Base-by-base conservation (phyloP, 53 echinoderm and acorn worm genomes). In the Echinarachnius parma region DNA sequence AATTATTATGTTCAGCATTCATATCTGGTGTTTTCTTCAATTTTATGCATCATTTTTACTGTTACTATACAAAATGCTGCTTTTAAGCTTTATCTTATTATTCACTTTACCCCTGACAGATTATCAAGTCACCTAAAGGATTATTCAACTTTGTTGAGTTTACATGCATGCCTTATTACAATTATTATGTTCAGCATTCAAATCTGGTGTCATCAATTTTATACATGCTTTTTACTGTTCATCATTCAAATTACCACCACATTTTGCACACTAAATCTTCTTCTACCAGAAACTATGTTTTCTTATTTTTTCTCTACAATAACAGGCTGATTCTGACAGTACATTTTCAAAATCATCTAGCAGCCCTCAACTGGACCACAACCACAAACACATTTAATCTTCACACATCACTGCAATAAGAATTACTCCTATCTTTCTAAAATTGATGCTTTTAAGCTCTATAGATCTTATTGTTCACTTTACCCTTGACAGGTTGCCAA, bases 151-250 rank as follows among this genome's bases (percentile, higher is more conserved):
- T 28, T 57, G 57, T 22, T 57, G 4, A 23, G 28, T 57, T 23
- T 57, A 57, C 19, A n/a, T 50, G 52, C 52, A 50, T 10, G 52
- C 52, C 13, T 19, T 16, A 16, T 50, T 19, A 50, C 57, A 57
- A 16, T 57, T 57, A 26, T 57, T 57, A 57, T 57, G 57, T 57
- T 57, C 57, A 57, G 50, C 57, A 57, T 57, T 57, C 57, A 57
- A 57, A 57, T 28, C 57, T 57, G 28, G 57, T 57, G 57, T 57
- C 28, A 57, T 57, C 57, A 57, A 57, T 16, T 57, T 57, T 57
- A 9, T 57, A 28, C 26, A 28, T 57, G 25, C 28, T 57, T 57
- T 57, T 25, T 57, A 25, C 26, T 57, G 57, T 57, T 49, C 9
- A 49, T 14, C 50, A 57, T 57, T 57, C 57, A 57, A 28, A 57